phyloP scores from a whole-genome alignment of 2,888 invertebrate species.

The Acholoe squamosa region DNA sequence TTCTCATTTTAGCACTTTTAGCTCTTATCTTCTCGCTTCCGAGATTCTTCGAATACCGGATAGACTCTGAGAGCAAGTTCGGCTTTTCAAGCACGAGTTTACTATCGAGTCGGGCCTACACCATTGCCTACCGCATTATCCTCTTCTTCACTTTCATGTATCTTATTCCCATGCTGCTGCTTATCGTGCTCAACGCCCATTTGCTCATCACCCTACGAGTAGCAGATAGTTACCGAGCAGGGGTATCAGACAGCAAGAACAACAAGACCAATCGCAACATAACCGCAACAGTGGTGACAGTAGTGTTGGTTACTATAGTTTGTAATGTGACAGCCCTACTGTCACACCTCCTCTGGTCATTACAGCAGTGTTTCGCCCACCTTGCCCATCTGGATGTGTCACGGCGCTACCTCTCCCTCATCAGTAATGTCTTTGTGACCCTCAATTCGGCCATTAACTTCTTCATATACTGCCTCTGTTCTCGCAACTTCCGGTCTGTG shows the following conservation, averaged over 20 bases:
- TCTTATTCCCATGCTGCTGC: constrained; percentile 67
- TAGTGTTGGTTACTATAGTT: constrained; percentile 68
- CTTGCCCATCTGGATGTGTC: constrained; percentile 62
- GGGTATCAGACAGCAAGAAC: constrained; percentile 43
- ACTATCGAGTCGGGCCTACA: constrained; percentile 66
- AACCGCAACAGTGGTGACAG: constrained; percentile 67
- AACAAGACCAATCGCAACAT: constrained; percentile 57
- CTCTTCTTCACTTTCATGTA: constrained; percentile 69
- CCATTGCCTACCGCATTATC: constrained; percentile 67
- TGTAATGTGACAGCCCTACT: constrained; percentile 69
- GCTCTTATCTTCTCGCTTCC: constrained; percentile 68
- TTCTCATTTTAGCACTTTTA: constrained; percentile 63
- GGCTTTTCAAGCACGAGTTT: constrained; percentile 57
- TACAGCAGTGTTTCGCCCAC: constrained; percentile 64
- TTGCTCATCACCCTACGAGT: constrained; percentile 64
- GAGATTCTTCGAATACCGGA: constrained; percentile 68
- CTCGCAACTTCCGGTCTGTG: constrained; percentile 66
- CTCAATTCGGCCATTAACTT: constrained; percentile 70
- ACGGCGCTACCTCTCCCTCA: constrained; percentile 65
- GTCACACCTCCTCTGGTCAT: constrained; percentile 68
- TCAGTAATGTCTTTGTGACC: constrained; percentile 70
- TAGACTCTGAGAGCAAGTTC: not conserved
- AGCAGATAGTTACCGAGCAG: constrained; percentile 48
- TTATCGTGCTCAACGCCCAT: constrained; percentile 68
- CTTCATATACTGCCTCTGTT: constrained; percentile 71